Conservation (phyloP, 2,797 vertebrate genomes). For the Spizella passerina region DNA sequence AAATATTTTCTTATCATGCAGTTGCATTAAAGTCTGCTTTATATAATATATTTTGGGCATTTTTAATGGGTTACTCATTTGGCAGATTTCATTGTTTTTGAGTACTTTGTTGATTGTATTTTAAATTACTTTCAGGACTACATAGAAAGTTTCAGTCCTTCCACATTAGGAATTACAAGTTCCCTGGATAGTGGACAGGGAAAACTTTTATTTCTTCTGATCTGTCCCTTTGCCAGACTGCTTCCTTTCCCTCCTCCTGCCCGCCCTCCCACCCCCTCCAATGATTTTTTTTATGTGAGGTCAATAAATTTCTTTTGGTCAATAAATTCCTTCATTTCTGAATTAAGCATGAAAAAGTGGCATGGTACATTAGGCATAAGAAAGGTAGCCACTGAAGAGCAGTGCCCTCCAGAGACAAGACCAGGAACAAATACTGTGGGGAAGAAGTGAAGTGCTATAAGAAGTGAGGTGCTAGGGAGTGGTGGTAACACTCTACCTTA, state of each 20-base stretch:
- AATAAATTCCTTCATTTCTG: background rate
- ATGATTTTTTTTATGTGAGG: background rate
- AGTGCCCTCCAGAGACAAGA: background rate
- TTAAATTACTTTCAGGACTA: slow-evolving; percentile 6
- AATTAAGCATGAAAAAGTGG: background rate
- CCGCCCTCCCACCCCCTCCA: too few species aligned
- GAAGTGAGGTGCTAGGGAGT: background rate
- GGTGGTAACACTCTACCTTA: background rate
- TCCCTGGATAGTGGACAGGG: background rate
- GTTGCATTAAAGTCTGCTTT: background rate
- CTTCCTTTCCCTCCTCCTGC: background rate
- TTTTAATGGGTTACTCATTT: background rate
- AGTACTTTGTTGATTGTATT: background rate
- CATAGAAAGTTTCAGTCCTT: background rate
- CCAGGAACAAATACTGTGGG: fast-evolving
- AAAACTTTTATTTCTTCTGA: slow-evolving; percentile 2
- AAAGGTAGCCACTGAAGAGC: background rate
- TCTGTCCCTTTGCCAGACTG: background rate
- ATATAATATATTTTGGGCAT: background rate
- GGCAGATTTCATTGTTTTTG: background rate
- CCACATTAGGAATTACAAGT: background rate
- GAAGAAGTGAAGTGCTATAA: background rate
- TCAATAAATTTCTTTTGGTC: background rate
- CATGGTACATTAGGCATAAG: background rate
- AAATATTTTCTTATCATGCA: background rate